Evolutionary conservation across 2,113 vertebrate species (phyloP).

Genomic region (Cebus imitator): DNA sequence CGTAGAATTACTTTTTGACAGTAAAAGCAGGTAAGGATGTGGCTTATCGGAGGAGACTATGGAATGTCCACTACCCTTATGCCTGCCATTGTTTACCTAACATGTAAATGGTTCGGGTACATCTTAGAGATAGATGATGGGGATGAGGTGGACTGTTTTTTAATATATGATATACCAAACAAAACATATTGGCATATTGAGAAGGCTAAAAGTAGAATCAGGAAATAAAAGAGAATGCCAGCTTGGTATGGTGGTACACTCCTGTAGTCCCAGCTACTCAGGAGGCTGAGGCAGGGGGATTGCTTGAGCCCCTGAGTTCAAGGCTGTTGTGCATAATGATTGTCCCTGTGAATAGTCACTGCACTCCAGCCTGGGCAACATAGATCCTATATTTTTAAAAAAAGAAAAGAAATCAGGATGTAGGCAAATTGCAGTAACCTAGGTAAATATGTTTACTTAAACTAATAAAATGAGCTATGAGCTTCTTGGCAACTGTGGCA

Average conservation of each 20-base stretch:
- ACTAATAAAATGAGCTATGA: neutral
- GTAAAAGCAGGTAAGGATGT: constrained; percentile 21
- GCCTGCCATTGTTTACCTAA: neutral
- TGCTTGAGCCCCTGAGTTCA: no score
- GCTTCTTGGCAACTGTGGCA: neutral
- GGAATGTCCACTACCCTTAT: neutral
- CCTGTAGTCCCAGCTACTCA: neutral
- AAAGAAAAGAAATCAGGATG: neutral
- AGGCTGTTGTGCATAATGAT: no score
- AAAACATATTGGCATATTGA: neutral
- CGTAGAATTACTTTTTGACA: neutral
- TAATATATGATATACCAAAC: neutral
- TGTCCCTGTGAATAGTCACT: no score
- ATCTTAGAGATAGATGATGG: neutral
- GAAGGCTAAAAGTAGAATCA: constrained; percentile 34
- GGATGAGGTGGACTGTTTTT: neutral
- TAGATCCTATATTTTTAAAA: neutral
- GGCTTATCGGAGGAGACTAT: neutral
- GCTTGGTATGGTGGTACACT: no score
- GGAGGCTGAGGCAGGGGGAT: neutral
- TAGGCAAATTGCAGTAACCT: neutral
- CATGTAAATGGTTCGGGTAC: neutral
- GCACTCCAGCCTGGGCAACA: no score
- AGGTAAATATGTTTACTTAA: neutral
- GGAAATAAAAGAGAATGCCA: neutral